phyloP scores from a whole-genome alignment of 1,140 invertebrate species.

The Cotesia chilonis region DNA sequence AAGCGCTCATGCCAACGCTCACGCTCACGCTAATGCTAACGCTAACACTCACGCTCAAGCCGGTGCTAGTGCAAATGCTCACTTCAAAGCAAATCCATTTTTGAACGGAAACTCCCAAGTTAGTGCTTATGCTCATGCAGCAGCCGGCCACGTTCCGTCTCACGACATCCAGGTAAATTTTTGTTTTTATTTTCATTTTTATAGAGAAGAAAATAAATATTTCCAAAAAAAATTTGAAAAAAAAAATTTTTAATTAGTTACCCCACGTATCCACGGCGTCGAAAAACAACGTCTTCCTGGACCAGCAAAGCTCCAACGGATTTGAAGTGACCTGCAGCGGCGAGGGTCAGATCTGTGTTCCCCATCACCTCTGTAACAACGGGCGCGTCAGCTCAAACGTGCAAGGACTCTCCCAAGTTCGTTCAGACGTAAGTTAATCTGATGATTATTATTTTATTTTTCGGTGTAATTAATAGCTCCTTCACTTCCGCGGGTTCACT shows the following conservation, averaged over 20 bases:
- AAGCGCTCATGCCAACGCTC: not conserved
- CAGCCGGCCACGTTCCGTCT: no score
- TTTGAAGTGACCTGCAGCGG: conserved; percentile 60
- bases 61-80: not conserved
- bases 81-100: not conserved
- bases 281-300: conserved; percentile 17
- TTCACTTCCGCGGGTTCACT: not conserved
- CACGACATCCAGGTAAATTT: not conserved
- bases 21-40: not conserved
- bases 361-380: conserved; percentile 67
- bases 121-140: no score
- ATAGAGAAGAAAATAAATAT: no score
- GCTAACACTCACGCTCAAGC: not conserved
- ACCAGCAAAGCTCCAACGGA: conserved; percentile 26
- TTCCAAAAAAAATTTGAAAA: no score
- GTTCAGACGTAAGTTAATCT: conserved; percentile 53
- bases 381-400: conserved; percentile 66
- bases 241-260: conserved; percentile 12
- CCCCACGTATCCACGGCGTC: not conserved
- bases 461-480: not conserved
- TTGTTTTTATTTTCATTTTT: no score
- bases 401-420: conserved; percentile 63
- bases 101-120: not conserved
- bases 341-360: conserved; percentile 68
- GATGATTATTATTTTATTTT: conserved; percentile 21